Percentiles rank a stretch among this genome's conserved stretches.
Conservation (phyloP, 2,888 invertebrate genomes). For the Boloria selene region DNA sequence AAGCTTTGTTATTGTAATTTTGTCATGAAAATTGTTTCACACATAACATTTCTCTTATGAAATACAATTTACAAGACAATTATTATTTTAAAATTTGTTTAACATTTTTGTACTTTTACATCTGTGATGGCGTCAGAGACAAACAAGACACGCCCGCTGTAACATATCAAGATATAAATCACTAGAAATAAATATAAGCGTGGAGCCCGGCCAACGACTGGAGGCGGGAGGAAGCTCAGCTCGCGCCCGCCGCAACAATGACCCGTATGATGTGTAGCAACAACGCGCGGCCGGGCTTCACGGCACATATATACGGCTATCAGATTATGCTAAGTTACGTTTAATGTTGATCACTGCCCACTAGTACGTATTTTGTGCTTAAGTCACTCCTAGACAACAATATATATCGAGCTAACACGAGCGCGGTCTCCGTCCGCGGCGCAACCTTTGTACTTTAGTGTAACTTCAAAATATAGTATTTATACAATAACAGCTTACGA, state of each 20-base stretch:
- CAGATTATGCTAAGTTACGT: slow-evolving; percentile 79
- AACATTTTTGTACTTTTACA: background rate
- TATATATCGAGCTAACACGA: slow-evolving; percentile 65
- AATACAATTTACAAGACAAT: slow-evolving; percentile 7
- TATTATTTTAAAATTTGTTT: background rate
- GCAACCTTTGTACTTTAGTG: slow-evolving; percentile 71
- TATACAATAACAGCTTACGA: slow-evolving; percentile 80
- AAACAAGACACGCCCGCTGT: slow-evolving; percentile 55
- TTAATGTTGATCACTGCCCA: slow-evolving; percentile 83
- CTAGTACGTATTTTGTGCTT: slow-evolving; percentile 82
- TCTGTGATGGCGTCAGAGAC: slow-evolving; percentile 34
- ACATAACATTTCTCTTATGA: slow-evolving; percentile 7
- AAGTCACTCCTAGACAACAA: slow-evolving; percentile 78
- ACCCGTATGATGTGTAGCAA: slow-evolving; percentile 77
- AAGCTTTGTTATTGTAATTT: background rate
- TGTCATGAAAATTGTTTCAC: background rate
- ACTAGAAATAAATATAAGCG: slow-evolving; percentile 70
- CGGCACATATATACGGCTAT: slow-evolving; percentile 67
- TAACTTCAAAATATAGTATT: slow-evolving; percentile 77
- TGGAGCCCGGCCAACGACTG: slow-evolving; percentile 57
- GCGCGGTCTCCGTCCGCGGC: slow-evolving; percentile 70
- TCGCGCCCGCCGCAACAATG: slow-evolving; percentile 64
- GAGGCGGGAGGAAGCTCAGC: slow-evolving; percentile 61
- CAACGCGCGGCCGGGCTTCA: slow-evolving; percentile 68
- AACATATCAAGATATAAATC: slow-evolving; percentile 70